phyloP scores from a whole-genome alignment of 2,888 invertebrate genomes.

The Camponotus fellah region DNA sequence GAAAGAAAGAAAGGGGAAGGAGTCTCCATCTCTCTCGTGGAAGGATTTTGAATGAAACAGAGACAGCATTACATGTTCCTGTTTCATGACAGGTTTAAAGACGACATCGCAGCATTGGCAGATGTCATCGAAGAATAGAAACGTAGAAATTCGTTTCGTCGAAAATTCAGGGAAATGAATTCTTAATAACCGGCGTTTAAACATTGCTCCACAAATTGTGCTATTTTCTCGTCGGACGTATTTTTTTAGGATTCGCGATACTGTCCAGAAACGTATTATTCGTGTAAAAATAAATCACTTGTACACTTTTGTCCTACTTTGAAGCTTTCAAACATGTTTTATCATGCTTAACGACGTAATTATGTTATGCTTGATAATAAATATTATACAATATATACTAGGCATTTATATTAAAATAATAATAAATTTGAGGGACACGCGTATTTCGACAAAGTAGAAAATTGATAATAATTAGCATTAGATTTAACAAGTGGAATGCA shows the following conservation, averaged over 20 bases:
- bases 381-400: not conserved
- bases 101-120: conserved; percentile 49
- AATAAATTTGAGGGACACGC: conserved; percentile 20
- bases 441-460: conserved; percentile 45
- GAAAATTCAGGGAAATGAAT: conserved; percentile 41
- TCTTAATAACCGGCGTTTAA: conserved; percentile 51
- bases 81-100: conserved; percentile 55
- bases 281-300: not conserved
- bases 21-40: not conserved
- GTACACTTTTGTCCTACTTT: conserved; percentile 25
- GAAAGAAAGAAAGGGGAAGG: not conserved
- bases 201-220: conserved; percentile 10
- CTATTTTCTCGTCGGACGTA: conserved; percentile 13
- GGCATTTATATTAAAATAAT: conserved; percentile 37
- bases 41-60: conserved; percentile 53
- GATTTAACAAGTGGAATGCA: not conserved
- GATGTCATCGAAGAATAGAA: conserved; percentile 30
- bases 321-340: conserved; percentile 13
- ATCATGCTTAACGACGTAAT: conserved; percentile 21
- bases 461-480: conserved; percentile 14
- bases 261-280: not conserved
- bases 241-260: conserved; percentile 29
- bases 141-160: conserved; percentile 30
- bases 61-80: conserved; percentile 53
- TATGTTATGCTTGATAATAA: conserved; percentile 26